Conservation (phyloP, 2,113 vertebrate genomes). For the Leiothrix lutea region DNA sequence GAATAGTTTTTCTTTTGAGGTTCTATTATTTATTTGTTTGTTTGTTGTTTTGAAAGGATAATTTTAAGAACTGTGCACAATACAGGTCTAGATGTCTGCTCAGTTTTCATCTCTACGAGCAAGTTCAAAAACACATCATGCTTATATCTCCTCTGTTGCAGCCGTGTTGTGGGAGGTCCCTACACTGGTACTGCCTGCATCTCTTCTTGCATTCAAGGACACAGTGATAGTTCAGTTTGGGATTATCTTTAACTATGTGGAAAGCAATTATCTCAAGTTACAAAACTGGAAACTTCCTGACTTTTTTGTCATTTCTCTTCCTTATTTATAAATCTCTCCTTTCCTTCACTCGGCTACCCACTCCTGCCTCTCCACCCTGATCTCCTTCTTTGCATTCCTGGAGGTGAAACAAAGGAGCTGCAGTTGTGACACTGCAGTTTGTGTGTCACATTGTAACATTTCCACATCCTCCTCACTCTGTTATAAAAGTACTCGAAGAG, state of each 20-base stretch:
- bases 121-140: background rate
- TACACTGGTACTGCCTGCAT: background rate
- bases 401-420: conserved; percentile 31
- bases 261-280: background rate
- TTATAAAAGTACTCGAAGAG: conserved; percentile 82
- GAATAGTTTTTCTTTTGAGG: background rate
- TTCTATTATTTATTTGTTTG: background rate
- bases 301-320: background rate
- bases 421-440: conserved; percentile 73
- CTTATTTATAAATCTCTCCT: background rate
- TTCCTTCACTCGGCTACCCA: background rate
- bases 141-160: background rate
- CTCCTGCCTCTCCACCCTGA: background rate
- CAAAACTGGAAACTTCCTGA: background rate
- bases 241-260: background rate
- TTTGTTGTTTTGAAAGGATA: background rate
- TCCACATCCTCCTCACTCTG: conserved; percentile 86
- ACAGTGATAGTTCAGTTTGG: background rate
- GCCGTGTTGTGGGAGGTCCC: background rate
- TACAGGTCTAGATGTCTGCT: background rate
- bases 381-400: background rate
- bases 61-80: background rate
- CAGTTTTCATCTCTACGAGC: background rate
- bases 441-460: conserved; percentile 83
- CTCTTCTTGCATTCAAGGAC: background rate